Evolutionary conservation across 1,140 invertebrate genomes (phyloP), one percentile per base, ranked within the genome.

Genomic region (Drosophila takahashii): DNA sequence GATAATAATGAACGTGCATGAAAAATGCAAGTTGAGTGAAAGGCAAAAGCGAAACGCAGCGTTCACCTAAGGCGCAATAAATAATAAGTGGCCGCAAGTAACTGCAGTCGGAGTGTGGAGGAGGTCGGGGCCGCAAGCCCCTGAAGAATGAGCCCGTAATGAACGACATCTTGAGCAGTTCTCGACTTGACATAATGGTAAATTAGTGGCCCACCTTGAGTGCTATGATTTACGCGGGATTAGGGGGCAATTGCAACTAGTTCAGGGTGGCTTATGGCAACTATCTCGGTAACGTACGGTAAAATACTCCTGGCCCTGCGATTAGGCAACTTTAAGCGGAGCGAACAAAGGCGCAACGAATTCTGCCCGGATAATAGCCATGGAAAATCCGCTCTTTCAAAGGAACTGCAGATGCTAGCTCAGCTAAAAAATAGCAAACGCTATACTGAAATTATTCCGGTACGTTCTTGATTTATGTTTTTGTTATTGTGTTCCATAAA

Each of bases 1-100:
- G 84, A 86, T 86, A 86, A 79, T 87, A 87, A 87, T 89, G 84
- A 87, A 77, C 84, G 83, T 89, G 84, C 83, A 89, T 87, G 83
- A 87, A 87, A 89, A 87, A 87, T 89, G 83, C 84, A 79, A 79
- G 74, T 83, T 79, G 81, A 86, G 74, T 85, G 73, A 86, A 85
- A 71, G 81, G 74, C 61, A 41, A 54, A 54, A 36, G 37, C 39
- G 62, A 36, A 34, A 44, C 34, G 62, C 50, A 64, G 64, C 78
- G 84, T 77, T 86, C 60, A 89, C 75, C 83, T 83, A 83, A 89
- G 84, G 83, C 83, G 76, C 79, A 89, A 87, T 87, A 87, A 87
- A 87, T 87, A 87, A 87, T 87, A 87, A 86, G 83, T 78, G 80
- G 36, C 64, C 78, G 59, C 50, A 50, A 66, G 57, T 66, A 47